phyloP scores from a whole-genome alignment of 2,113 vertebrate genomes.

The Sorex fumeus region DNA sequence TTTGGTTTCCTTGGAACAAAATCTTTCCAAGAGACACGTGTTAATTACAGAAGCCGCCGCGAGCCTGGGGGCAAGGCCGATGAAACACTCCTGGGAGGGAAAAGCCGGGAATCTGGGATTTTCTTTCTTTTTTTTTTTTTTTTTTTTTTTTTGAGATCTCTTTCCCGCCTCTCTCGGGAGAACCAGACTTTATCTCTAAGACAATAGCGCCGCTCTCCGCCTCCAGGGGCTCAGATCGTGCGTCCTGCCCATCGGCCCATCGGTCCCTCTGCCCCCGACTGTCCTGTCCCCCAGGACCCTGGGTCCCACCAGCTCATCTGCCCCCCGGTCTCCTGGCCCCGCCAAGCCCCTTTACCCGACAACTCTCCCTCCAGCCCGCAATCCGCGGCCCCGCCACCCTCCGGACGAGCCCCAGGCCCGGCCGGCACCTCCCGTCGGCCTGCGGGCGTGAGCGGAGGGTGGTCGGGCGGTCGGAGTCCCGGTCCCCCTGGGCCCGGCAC shows the following conservation, averaged over 20 bases:
- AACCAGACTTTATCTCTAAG: conserved; percentile 60
- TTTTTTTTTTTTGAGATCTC: not conserved
- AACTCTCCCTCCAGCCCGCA: not conserved
- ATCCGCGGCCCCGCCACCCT: fast-evolving
- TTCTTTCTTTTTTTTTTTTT: not conserved
- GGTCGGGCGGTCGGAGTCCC: not conserved
- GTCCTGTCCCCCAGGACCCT: not conserved
- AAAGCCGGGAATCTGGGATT: not conserved
- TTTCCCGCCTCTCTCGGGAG: not conserved
- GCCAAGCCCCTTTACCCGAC: not conserved
- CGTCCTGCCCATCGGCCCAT: not conserved
- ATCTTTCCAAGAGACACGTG: not conserved
- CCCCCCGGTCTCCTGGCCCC: not conserved
- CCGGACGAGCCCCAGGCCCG: not conserved
- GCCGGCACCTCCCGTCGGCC: not conserved
- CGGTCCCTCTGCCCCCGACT: not conserved
- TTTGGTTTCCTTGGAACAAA: not conserved
- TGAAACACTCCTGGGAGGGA: not conserved
- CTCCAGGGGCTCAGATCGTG: fast-evolving
- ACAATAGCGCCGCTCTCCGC: conserved; percentile 83
- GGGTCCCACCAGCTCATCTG: not conserved
- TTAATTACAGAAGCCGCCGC: not conserved
- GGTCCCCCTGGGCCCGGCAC: not conserved
- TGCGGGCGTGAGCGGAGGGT: not conserved
- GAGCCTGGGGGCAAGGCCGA: not conserved